Evolutionary conservation across 2,888 invertebrate species (phyloP), one percentile per base, ranked within the genome.

Genomic region (Polietes domitor): DNA sequence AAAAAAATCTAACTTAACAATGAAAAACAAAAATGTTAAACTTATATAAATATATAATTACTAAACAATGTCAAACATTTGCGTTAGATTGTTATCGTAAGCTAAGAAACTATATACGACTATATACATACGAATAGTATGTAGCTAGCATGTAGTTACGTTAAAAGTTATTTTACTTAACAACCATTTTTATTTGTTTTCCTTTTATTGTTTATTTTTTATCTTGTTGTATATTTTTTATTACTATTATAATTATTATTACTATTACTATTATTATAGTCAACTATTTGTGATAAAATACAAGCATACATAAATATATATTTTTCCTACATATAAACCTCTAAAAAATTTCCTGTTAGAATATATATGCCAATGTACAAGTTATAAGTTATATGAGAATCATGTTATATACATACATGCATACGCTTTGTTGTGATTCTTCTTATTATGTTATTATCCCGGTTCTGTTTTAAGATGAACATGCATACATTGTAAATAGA

Each of bases 231-330:
- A 61, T 32, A 61, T 15, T 28, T 28, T 28, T 28, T 32, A n/a
- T n/a, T n/a, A n/a, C n/a, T n/a, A n/a, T n/a, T n/a, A n/a, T n/a
- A n/a, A n/a, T n/a, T 61, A 47, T 61, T n/a, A 7, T n/a, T 15
- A 24, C 12, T 24, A 53, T 12, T 10, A 58, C 61, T 28, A 55
- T 55, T 55, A 21, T 55, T 21, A 0, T 28, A 28, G 24, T 12
- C 15, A 61, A 17, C 61, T 24, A 61, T 61, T 24, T 61, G 61
- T 61, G 61, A 61, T 61, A 61, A 55, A 55, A 55, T 17, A 19
- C 55, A 19, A n/a, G n/a, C n/a, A n/a, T n/a, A n/a, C n/a, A n/a
- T n/a, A n/a, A 37, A 37, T 3, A 1, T 37, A 37, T 37, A 7
- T 28, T 61, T 61, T 26, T 61, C 26, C 21, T 55, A 21, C 12